These are phyloP conservation scores for Ispidina picta DNA, from an alignment of 2,797 vertebrate species.

Conservation along the genomic window DNA sequence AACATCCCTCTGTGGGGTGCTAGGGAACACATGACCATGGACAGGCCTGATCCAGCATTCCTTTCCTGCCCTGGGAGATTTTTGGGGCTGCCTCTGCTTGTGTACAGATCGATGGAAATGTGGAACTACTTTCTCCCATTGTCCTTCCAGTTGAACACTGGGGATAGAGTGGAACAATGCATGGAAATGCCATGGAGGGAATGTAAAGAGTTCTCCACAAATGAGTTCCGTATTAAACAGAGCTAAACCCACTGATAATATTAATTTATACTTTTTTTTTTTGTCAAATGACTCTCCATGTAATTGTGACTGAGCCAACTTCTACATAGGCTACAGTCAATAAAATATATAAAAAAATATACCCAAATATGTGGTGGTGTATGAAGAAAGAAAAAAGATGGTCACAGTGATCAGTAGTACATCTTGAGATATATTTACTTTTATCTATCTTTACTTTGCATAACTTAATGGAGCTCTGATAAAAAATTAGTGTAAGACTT, in stretches of 20 bases:
- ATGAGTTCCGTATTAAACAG: background rate
- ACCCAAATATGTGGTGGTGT: background rate
- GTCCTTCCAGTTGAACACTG: constrained; percentile 27
- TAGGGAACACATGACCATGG: constrained; percentile 24
- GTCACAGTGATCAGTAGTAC: too few species aligned
- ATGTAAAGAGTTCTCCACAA: constrained; percentile 6
- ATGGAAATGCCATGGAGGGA: background rate
- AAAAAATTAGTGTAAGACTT: background rate
- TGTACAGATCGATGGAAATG: constrained; percentile 32
- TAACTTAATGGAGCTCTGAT: background rate
- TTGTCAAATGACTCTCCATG: background rate
- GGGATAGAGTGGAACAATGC: constrained; percentile 41
- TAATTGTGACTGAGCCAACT: background rate
- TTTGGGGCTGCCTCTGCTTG: background rate
- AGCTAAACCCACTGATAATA: background rate
- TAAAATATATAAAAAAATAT: background rate
- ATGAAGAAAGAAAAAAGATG: background rate
- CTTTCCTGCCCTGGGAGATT: constrained; percentile 11
- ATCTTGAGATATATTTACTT: background rate
- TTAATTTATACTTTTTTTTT: background rate
- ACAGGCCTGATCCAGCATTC: constrained; percentile 30
- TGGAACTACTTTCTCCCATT: constrained; percentile 59
- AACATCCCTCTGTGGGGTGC: constrained; percentile 67
- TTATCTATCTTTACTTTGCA: background rate
- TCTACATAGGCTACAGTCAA: background rate